phyloP scores from a whole-genome alignment of 1,140 invertebrate genomes.

The Vanessa atalanta region DNA sequence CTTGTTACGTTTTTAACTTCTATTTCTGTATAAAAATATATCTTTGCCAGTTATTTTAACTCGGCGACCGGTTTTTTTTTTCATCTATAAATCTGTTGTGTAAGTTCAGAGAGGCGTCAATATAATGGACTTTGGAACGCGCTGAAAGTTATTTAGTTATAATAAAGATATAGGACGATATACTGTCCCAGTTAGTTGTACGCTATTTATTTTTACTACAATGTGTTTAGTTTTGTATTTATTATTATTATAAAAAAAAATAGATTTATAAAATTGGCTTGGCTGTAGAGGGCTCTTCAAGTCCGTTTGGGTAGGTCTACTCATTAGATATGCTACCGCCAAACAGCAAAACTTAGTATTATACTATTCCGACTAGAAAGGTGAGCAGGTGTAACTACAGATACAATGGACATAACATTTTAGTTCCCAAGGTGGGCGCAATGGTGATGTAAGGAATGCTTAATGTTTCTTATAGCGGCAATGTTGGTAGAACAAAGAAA shows the following conservation, averaged over 20 bases:
- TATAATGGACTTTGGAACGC: conserved; percentile 11
- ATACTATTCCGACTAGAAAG: too few species aligned
- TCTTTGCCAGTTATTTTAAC: conserved; percentile 18
- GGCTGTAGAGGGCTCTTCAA: too few species aligned
- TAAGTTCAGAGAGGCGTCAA: conserved; percentile 3
- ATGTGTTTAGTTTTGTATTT: neutral
- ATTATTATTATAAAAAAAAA: neutral
- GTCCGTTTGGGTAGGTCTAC: too few species aligned
- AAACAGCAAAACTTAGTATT: too few species aligned
- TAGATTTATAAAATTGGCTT: too few species aligned
- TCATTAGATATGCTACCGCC: too few species aligned
- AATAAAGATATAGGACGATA: neutral
- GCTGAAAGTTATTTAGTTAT: conserved; percentile 7
- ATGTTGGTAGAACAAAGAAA: too few species aligned
- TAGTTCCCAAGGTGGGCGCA: too few species aligned
- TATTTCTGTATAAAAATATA: conserved; percentile 35
- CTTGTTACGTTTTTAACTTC: conserved; percentile 47
- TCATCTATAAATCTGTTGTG: conserved; percentile 9
- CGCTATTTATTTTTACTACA: neutral
- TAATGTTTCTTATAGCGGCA: too few species aligned
- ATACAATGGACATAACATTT: too few species aligned
- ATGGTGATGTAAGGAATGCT: too few species aligned
- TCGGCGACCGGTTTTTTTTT: neutral
- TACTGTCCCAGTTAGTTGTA: neutral
- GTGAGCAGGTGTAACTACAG: too few species aligned